Percentiles rank a stretch among this genome's conserved stretches.
Evolutionary conservation across 35 echinoderm and acorn worm species (phyloP).

Genomic region (Holothuria glaberrima): DNA sequence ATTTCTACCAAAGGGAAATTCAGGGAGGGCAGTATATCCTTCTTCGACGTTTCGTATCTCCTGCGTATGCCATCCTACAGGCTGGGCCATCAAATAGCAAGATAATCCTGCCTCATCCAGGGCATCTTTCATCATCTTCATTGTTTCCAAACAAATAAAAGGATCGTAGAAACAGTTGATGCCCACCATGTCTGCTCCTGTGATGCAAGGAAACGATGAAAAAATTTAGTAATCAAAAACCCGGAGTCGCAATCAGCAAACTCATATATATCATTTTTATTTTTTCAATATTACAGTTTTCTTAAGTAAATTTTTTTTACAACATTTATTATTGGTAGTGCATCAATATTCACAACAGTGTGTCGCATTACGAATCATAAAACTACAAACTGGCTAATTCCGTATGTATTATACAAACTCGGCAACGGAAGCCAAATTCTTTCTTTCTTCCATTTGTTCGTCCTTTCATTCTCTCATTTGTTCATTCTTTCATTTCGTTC

Average conservation of each 20-base stretch:
- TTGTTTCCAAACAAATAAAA: constrained; percentile 62
- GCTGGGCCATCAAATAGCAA: constrained; percentile 76
- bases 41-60: constrained; percentile 48
- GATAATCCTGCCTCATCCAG: constrained; percentile 67
- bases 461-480: too few species aligned
- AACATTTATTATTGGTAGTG: too few species aligned
- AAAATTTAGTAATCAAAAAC: background rate
- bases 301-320: too few species aligned
- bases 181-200: constrained; percentile 85
- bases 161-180: constrained; percentile 88
- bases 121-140: constrained; percentile 75
- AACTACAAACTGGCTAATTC: too few species aligned
- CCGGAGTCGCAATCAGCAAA: background rate
- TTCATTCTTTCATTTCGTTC: too few species aligned
- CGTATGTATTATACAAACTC: too few species aligned
- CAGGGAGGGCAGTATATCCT: constrained; percentile 71
- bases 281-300: too few species aligned
- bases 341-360: too few species aligned
- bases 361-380: too few species aligned
- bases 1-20: constrained; percentile 83
- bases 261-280: too few species aligned
- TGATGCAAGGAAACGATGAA: background rate
- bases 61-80: constrained; percentile 76
- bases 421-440: too few species aligned
- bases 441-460: too few species aligned